Evolutionary conservation across 1,140 invertebrate genomes (phyloP), one percentile per base, ranked within the genome.

Genomic region (Ceratosolen fusciceps): DNA sequence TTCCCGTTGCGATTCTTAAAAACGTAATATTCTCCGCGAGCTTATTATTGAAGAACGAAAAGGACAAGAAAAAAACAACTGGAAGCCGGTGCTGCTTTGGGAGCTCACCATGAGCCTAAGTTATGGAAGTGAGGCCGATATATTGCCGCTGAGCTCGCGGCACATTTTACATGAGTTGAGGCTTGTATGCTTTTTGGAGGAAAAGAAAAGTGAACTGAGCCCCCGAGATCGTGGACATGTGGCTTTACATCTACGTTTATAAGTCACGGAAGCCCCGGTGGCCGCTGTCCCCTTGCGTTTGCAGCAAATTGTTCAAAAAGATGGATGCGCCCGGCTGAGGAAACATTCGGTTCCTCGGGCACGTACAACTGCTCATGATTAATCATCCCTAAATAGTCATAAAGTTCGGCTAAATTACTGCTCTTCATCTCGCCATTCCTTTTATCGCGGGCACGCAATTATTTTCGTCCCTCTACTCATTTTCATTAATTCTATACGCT

Each of bases 211-310:
- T 72, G 74, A 72, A 77, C 62, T 68, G 72, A 82, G 60, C 80
- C 71, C 77, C 72, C 74, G 71, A 74, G 68, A 68, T 68, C 82
- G 83, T 62, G 72, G 85, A 86, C 86, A 86, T 83, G 84, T 83
- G 80, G 79, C 81, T 86, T 54, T 80, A 83, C 82, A 83, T 81
- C 75, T 82, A 80, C 80, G 70, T 83, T 87, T 88, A 87, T 88
- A 88, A 88, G 84, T 88, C 86, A 87, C 83, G 83, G 86, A 87
- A 89, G 86, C 85, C 83, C 80, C 77, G 77, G 80, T 83, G 83
- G 49, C 80, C 77, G 79, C 34, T 49, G 58, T 37, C 29, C 31
- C 62, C 21, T 21, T n/a, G 43, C 47, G 43, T 70, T 73, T 34
- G 73, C 62, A 54, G 79, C 79, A 80, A 80, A 80, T 80, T 80